Base-by-base conservation (phyloP, 2,888 invertebrate species). In the Graphium colonna region DNA sequence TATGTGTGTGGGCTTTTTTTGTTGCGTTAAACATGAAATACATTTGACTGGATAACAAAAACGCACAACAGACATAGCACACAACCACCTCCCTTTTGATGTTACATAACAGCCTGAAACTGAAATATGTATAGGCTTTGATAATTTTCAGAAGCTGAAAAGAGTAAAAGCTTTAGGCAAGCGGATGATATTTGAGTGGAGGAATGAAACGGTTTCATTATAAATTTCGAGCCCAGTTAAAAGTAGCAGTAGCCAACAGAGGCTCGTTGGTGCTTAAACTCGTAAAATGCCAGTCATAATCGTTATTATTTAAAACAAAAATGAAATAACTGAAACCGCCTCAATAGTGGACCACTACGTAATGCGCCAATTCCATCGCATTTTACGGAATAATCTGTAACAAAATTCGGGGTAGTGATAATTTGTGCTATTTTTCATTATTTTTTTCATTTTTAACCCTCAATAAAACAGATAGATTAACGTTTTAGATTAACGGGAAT, bases 11-110 rank as follows among this genome's bases (percentile, higher is more conserved):
- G 31, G 31, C n/a, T n/a, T n/a, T 31, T 9, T 31, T 31, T 31
- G 8, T 36, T 36, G 9, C n/a, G 36, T 51, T 28, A 40, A 49
- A 40, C 17, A 13, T 15, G 21, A 42, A 49, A 42, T 42, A 33
- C 18, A 16, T 42, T 50, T 21, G 36, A 50, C 33, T 42, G 18
- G 9, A 12, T 36, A n/a, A 17, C 18, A 21, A 13, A 46, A 44
- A 44, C 33, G 33, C 33, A 33, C 33, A 33, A 10, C 33, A 10
- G 33, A 33, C n/a, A n/a, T 7, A 5, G 3, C 26, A 7, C 33
- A 33, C 33, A 33, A 26, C 33, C 33, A 9, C 33, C 33, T 7
- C 33, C 9, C n/a, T 33, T 28, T 33, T 33, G 33, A 33, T 33
- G 8, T 10, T 10, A 33, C 33, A 10, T 33, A 33, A 33, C 10